phyloP scores from a whole-genome alignment of 2,797 vertebrate genomes.

The Eulemur rubriventer region DNA sequence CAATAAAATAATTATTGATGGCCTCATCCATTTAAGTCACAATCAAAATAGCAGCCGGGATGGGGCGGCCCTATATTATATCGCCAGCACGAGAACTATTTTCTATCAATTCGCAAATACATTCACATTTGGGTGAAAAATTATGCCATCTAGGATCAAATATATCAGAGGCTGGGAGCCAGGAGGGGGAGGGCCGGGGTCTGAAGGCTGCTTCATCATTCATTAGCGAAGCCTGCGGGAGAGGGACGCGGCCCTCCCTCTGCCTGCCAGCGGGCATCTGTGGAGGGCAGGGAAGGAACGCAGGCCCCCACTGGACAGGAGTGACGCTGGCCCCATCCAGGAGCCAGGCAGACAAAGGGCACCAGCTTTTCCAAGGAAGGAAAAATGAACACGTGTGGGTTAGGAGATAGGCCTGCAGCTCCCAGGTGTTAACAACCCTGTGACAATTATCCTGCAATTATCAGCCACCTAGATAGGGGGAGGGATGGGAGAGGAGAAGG shows the following conservation, averaged over 20 bases:
- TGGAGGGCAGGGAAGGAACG: neutral
- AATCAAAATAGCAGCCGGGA: slow-evolving; percentile 71
- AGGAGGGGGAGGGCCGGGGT: neutral
- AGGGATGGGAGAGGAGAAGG: too few relatives aligned
- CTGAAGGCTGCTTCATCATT: slow-evolving; percentile 36
- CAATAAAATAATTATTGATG: slow-evolving; percentile 82
- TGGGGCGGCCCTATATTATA: slow-evolving; percentile 52
- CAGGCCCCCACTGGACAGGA: rapidly evolving
- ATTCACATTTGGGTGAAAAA: slow-evolving; percentile 79
- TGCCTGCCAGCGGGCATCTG: neutral
- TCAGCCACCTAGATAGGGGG: neutral
- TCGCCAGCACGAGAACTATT: slow-evolving; percentile 66
- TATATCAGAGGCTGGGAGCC: slow-evolving; percentile 60
- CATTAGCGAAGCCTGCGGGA: neutral
- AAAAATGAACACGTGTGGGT: neutral
- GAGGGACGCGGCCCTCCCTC: neutral
- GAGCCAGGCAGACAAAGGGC: neutral
- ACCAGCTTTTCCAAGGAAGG: neutral
- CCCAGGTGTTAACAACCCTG: too few relatives aligned
- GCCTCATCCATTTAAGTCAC: slow-evolving; percentile 80
- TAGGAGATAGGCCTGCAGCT: neutral
- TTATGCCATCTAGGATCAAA: slow-evolving; percentile 65
- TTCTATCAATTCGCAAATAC: slow-evolving; percentile 78
- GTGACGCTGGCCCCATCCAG: rapidly evolving
- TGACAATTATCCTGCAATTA: neutral